Conservation (phyloP, 2,888 invertebrate genomes). For the Apodemia hepburni region DNA sequence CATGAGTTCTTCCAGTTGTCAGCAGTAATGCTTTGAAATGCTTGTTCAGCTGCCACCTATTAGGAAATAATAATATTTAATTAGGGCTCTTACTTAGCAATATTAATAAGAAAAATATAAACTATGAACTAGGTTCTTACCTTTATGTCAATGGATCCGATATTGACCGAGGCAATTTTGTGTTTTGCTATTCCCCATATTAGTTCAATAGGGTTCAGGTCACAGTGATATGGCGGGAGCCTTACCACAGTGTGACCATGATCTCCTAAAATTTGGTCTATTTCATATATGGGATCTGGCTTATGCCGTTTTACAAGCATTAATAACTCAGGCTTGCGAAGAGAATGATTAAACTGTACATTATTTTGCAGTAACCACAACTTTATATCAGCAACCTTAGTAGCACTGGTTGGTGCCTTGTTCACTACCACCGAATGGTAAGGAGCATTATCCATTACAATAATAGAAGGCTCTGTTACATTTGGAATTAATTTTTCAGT, state of each 20-base stretch:
- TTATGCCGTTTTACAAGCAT: constrained; percentile 31
- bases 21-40: no score
- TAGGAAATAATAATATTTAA: no score
- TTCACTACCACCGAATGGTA: no score
- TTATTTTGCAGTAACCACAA: constrained; percentile 34
- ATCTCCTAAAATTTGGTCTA: constrained; percentile 33
- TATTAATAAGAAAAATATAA: no score
- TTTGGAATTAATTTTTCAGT: constrained; percentile 29
- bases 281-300: constrained; percentile 30
- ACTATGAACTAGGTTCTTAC: neutral
- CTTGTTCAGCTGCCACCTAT: no score
- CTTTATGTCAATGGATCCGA: constrained; percentile 19
- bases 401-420: neutral
- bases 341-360: constrained; percentile 29
- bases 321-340: constrained; percentile 29
- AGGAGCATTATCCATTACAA: constrained; percentile 19
- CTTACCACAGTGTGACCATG: constrained; percentile 2
- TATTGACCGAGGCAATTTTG: constrained; percentile 27
- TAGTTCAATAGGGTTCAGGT: constrained; percentile 32
- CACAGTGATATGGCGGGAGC: constrained; percentile 24
- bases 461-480: constrained; percentile 26
- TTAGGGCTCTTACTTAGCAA: no score
- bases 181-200: constrained; percentile 30
- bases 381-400: constrained; percentile 28
- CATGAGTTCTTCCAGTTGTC: no score